Conservation (phyloP, 2,797 vertebrate genomes). For the Falco naumanni region DNA sequence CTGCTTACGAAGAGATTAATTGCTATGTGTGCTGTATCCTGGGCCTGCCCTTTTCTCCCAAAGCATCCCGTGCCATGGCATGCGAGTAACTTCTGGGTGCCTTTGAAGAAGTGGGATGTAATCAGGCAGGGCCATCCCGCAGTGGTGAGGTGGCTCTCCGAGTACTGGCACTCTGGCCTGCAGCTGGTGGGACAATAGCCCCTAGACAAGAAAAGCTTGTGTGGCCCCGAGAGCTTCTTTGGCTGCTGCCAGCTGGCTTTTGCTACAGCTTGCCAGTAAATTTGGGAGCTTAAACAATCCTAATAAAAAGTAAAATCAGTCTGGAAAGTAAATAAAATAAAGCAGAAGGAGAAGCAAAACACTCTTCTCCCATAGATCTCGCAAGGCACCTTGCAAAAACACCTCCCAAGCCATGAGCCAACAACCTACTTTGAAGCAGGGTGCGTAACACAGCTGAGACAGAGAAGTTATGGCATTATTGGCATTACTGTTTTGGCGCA, state of each 20-base stretch:
- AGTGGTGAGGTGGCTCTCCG: not conserved
- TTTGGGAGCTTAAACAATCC: not conserved
- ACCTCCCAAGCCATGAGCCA: not conserved
- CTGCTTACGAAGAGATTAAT: not conserved
- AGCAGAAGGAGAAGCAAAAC: not conserved
- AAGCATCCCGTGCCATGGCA: not conserved
- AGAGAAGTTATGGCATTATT: not conserved
- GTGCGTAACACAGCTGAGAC: not conserved
- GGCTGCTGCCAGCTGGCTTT: conserved; percentile 6
- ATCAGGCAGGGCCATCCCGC: not conserved
- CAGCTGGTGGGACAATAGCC: not conserved
- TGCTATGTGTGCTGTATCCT: not conserved
- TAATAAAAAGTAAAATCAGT: not conserved
- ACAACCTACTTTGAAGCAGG: not conserved
- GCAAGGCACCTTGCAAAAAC: conserved; percentile 9
- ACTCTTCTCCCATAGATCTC: not conserved
- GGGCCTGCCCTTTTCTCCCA: not conserved
- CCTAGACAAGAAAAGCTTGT: not conserved
- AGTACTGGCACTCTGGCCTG: not conserved
- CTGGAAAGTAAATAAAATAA: conserved; percentile 19
- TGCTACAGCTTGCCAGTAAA: not conserved
- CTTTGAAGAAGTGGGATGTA: not conserved
- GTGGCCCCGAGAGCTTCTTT: not conserved
- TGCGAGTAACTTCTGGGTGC: not conserved
- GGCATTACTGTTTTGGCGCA: not conserved